Percentiles rank a stretch among this genome's conserved stretches.
Conservation (phyloP, 2,888 invertebrate species). For the Cephus sareptanus region DNA sequence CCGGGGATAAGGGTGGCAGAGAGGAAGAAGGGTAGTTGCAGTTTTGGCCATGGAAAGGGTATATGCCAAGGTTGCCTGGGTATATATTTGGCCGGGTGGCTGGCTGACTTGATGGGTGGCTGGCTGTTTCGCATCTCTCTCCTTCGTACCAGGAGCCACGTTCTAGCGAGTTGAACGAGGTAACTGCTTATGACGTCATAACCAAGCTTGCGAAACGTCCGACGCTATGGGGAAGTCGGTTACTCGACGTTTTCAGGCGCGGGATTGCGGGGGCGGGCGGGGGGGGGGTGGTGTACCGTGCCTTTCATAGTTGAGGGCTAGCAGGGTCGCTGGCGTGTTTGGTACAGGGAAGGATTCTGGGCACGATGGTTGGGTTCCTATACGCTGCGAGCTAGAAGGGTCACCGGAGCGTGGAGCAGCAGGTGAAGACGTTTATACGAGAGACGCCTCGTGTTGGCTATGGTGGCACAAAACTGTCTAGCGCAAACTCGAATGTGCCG, state of each 20-base stretch:
- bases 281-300: slow-evolving; percentile 1
- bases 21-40: neutral
- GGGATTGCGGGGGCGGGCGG: neutral
- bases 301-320: slow-evolving; percentile 13
- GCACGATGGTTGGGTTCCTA: neutral
- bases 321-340: neutral
- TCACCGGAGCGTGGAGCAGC: slow-evolving; percentile 46
- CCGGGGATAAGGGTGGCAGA: neutral
- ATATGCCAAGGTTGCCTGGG: neutral
- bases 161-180: slow-evolving; percentile 26
- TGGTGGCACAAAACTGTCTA: slow-evolving; percentile 42
- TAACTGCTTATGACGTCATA: slow-evolving; percentile 46
- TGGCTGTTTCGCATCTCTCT: neutral
- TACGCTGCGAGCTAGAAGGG: slow-evolving; percentile 18
- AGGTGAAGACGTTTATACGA: slow-evolving; percentile 51
- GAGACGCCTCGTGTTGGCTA: slow-evolving; percentile 36
- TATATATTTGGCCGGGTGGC: neutral
- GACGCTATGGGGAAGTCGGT: slow-evolving; percentile 12
- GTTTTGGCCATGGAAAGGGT: neutral
- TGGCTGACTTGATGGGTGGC: neutral
- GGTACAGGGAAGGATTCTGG: neutral
- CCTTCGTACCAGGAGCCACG: neutral
- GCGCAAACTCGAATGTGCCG: slow-evolving; percentile 24
- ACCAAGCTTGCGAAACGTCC: slow-evolving; percentile 43
- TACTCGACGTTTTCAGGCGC: slow-evolving; percentile 9